These are phyloP conservation scores for Meandrusa payeni DNA, from an alignment of 2,888 invertebrate genomes.

Conservation along the genomic window DNA sequence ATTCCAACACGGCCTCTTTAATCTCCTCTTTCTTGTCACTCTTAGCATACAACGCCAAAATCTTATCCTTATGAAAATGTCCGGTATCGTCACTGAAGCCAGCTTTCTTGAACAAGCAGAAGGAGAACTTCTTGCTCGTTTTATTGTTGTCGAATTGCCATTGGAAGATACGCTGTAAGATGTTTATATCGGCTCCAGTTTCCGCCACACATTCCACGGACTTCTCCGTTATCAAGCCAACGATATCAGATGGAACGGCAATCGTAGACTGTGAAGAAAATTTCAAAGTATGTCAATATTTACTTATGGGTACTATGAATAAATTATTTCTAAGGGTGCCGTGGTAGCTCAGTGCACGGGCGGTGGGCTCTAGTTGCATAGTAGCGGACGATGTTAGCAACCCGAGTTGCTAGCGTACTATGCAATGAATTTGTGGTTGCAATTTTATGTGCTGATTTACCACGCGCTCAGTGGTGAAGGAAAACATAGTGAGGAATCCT, in stretches of 20 bases:
- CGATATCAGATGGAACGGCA: conserved; percentile 3
- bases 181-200: conserved; percentile 28
- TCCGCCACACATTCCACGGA: conserved; percentile 33
- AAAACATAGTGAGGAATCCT: no score
- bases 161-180: conserved; percentile 34
- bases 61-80: conserved; percentile 44
- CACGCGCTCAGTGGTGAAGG: no score
- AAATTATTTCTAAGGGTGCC: no score
- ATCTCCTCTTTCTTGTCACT: conserved; percentile 7
- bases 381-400: no score
- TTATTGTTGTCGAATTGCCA: conserved; percentile 47
- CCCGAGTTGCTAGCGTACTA: no score
- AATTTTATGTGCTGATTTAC: no score
- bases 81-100: conserved; percentile 40
- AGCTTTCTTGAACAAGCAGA: conserved; percentile 50
- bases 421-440: no score
- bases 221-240: conserved; percentile 25
- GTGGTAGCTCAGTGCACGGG: no score
- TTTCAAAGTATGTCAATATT: background rate
- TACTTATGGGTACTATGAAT: no score
- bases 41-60: conserved; percentile 26
- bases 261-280: conserved; percentile 2
- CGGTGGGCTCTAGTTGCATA: no score
- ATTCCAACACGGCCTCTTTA: conserved; percentile 2
- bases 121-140: conserved; percentile 45